Conservation (phyloP, 2,888 invertebrate genomes). For the Ditula angustiorana region DNA sequence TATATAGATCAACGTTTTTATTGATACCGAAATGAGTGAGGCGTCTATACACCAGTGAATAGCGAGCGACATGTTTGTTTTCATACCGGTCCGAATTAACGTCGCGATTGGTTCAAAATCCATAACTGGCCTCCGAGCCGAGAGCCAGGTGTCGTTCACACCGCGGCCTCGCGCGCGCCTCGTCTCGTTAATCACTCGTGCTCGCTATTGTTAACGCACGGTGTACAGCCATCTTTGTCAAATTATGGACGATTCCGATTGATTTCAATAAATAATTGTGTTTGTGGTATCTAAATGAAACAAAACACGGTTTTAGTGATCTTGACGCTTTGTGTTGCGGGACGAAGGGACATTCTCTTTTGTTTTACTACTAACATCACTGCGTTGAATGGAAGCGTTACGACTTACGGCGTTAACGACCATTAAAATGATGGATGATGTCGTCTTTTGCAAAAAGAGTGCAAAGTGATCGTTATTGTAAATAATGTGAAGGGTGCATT, state of each 20-base stretch:
- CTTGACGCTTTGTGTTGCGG: slow-evolving; percentile 66
- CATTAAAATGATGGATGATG: slow-evolving; percentile 83
- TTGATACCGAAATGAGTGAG: slow-evolving; percentile 66
- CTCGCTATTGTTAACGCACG: slow-evolving; percentile 83
- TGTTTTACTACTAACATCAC: slow-evolving; percentile 76
- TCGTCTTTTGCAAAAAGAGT: slow-evolving; percentile 80
- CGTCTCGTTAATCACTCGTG: slow-evolving; percentile 85
- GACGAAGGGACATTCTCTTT: slow-evolving; percentile 80
- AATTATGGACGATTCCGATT: slow-evolving; percentile 80
- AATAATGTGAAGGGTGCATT: slow-evolving; percentile 77
- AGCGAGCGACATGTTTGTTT: slow-evolving; percentile 81
- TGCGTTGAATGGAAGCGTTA: slow-evolving; percentile 81
- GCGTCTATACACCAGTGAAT: slow-evolving; percentile 64
- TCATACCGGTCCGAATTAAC: slow-evolving; percentile 85
- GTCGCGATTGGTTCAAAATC: slow-evolving; percentile 85
- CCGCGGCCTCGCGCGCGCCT: slow-evolving; percentile 83
- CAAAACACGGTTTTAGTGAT: slow-evolving; percentile 64
- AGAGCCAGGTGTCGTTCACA: slow-evolving; percentile 86
- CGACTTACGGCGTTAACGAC: slow-evolving; percentile 77
- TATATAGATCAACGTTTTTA: slow-evolving; percentile 61
- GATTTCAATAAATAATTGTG: slow-evolving; percentile 71
- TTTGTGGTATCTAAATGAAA: slow-evolving; percentile 72
- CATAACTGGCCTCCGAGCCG: slow-evolving; percentile 84
- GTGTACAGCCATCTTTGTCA: slow-evolving; percentile 85
- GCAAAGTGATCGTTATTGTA: slow-evolving; percentile 76